Evolutionary conservation across 2,888 invertebrate species (phyloP), one percentile per base, ranked within the genome.

Genomic region (Hesperia comma): DNA sequence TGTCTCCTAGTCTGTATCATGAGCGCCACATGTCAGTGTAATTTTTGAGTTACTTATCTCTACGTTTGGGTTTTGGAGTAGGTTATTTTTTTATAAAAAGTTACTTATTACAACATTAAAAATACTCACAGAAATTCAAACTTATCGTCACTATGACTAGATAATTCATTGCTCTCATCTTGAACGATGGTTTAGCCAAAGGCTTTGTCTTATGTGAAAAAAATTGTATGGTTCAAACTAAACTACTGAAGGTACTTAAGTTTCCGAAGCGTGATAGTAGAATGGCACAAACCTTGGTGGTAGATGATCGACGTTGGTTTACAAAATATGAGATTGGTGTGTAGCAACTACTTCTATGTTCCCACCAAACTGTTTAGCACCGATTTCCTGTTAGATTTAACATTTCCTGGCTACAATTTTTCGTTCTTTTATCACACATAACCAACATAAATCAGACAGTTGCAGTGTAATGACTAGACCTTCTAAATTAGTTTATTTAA

Each of bases 71-170:
- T n/a, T n/a, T n/a, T n/a, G n/a, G n/a, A n/a, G n/a, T n/a, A n/a
- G n/a, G n/a, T n/a, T n/a, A n/a, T n/a, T n/a, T n/a, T n/a, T n/a
- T n/a, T n/a, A n/a, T n/a, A n/a, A n/a, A n/a, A n/a, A n/a, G n/a
- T n/a, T n/a, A n/a, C n/a, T n/a, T n/a, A n/a, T n/a, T n/a, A n/a
- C n/a, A n/a, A n/a, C n/a, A n/a, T n/a, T n/a, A 26, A 14, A 21
- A 1, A n/a, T n/a, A 51, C 51, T 51, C 51, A 51, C 51, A 51
- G 2, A 51, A 51, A 51, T 21, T 51, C 4, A 51, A 51, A 37
- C 37, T 37, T 37, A 37, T 37, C 37, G 10, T 26, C 15, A 15
- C 12, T 21, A 51, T 51, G 19, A 51, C 19, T 21, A 51, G 21
- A 51, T 14, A 21, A 51, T 21, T 0, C 51, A 21, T 21, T 21